phyloP scores from a whole-genome alignment of 2,113 vertebrate species.

The Rhynchomys soricoides region DNA sequence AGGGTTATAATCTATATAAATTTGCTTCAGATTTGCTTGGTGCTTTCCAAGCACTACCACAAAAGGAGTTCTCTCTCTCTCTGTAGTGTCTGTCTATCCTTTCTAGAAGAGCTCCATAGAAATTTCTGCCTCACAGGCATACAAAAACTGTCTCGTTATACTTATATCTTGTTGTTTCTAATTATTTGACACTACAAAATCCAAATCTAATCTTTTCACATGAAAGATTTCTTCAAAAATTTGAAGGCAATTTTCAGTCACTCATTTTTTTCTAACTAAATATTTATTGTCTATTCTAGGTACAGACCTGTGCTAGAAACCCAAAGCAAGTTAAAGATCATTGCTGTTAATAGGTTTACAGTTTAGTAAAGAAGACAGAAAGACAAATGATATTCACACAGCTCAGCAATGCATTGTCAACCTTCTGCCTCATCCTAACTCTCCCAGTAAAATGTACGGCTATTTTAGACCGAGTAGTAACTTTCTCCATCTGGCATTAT shows the following conservation, averaged over 20 bases:
- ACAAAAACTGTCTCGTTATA: neutral
- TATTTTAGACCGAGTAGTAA: neutral
- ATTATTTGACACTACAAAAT: slow-evolving; percentile 35
- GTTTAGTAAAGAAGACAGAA: neutral
- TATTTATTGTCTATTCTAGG: neutral
- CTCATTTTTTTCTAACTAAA: neutral
- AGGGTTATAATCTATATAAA: neutral
- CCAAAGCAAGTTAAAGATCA: neutral
- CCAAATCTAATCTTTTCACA: neutral
- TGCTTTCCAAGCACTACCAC: neutral
- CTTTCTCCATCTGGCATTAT: neutral
- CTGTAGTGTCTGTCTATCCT: neutral
- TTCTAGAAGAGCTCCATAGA: neutral
- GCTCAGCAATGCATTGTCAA: neutral
- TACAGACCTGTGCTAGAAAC: neutral
- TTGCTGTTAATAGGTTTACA: neutral
- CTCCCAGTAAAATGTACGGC: neutral
- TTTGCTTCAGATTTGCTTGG: neutral
- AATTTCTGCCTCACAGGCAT: neutral
- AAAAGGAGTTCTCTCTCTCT: neutral
- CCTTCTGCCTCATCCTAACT: neutral
- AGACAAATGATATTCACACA: neutral
- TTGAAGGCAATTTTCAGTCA: slow-evolving; percentile 5
- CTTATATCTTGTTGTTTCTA: neutral
- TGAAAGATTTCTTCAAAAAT: slow-evolving; percentile 10